Evolutionary conservation across 2,113 vertebrate species (phyloP), one percentile per base, ranked within the genome.

Genomic region (Pluvialis apricaria): DNA sequence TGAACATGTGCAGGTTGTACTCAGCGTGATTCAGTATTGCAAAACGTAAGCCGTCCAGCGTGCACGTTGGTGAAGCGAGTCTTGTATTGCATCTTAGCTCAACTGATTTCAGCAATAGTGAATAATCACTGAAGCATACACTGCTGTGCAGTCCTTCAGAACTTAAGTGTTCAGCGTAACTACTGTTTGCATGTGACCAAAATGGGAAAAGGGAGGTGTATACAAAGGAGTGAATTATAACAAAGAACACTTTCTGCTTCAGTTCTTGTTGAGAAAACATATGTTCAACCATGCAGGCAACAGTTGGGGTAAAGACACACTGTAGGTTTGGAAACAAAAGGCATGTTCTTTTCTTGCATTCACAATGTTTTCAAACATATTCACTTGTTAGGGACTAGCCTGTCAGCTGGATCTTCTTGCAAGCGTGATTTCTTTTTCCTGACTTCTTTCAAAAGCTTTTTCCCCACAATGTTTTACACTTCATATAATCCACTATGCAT

Each of bases 191-290:
- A 93, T 96, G 95, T 95, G 92, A 97, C 96, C 87, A 77, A 97
- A 96, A 96, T 94, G 92, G 72, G 90, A 28, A 91, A 94, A 95
- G 96, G 96, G 96, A 96, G 96, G 96, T 98, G 97, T 96, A 97
- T 97, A 98, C 98, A 98, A 99, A 99, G 97, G 97, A 97, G 96
- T 97, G 97, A 97, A 97, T 97, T 97, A 92, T 96, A 98, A 99
- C 99, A 99, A 99, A 99, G 98, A 97, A 77, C 97, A 96, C 97
- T 98, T 99, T 99, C 98, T 99, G 98, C 99, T 98, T 99, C 98
- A 99, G 97, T 99, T 99, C 98, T 97, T 96, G 98, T 93, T 98
- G 98, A 98, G 98, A 99, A 99, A 99, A 99, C 99, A 99, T 99
- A 99, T 99, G 99, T 99, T 99, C 98, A 97, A 98, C 98, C 98